Evolutionary conservation across 1,140 invertebrate genomes (phyloP).

Genomic region (Eupeodes corollae): DNA sequence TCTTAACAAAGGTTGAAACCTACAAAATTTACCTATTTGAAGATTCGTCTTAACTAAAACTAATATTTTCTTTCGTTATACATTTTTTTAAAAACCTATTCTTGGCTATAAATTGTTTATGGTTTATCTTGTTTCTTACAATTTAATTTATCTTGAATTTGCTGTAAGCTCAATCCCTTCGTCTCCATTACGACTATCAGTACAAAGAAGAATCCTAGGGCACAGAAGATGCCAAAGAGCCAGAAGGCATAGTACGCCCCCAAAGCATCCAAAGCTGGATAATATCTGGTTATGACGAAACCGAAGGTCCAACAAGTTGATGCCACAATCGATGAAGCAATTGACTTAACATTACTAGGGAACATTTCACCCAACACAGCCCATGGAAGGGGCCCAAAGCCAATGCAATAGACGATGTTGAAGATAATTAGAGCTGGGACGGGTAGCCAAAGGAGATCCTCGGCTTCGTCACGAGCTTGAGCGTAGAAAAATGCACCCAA

Average conservation of each 20-base stretch:
- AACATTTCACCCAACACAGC: conserved; percentile 70
- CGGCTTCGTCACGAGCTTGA: conserved; percentile 32
- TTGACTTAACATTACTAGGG: conserved; percentile 55
- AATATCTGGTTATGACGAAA: conserved; percentile 66
- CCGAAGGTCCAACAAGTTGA: conserved; percentile 62
- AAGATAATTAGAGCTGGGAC: conserved; percentile 47
- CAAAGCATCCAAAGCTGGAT: conserved; percentile 44
- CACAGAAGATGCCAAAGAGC: conserved; percentile 58
- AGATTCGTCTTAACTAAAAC: no score
- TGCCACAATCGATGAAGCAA: conserved; percentile 57
- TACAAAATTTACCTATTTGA: no score
- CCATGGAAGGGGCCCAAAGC: conserved; percentile 68
- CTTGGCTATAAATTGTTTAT: no score
- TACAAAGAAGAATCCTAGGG: conserved; percentile 45
- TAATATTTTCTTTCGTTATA: no score
- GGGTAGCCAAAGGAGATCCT: conserved; percentile 45
- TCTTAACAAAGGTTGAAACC: no score
- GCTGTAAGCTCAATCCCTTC: conserved; percentile 57
- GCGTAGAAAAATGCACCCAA: conserved; percentile 51
- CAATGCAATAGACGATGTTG: conserved; percentile 48
- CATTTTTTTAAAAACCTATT: no score
- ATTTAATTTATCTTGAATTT: conserved; percentile 55
- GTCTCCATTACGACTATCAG: conserved; percentile 62
- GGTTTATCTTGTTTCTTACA: conserved; percentile 18
- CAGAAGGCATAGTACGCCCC: conserved; percentile 58